phyloP scores from a whole-genome alignment of 1,140 invertebrate species.

The Chelonus insularis region DNA sequence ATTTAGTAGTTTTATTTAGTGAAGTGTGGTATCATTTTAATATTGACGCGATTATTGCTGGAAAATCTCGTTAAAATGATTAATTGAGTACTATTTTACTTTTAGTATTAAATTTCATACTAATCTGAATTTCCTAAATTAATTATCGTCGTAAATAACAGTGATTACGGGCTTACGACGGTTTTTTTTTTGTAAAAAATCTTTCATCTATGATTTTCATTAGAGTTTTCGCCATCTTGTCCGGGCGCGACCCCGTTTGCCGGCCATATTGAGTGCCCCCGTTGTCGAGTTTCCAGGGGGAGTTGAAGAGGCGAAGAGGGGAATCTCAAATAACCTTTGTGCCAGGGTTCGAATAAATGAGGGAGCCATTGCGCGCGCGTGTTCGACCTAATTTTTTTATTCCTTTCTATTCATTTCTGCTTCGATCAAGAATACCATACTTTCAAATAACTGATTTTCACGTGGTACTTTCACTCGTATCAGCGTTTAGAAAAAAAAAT shows the following conservation, averaged over 20 bases:
- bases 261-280: conserved; percentile 53
- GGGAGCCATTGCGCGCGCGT: conserved; percentile 19
- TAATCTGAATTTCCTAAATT: no score
- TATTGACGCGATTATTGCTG: no score
- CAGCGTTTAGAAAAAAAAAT: no score
- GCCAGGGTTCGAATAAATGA: conserved; percentile 18
- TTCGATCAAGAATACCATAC: no score
- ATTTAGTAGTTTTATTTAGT: no score
- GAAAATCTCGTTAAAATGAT: neutral
- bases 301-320: conserved; percentile 1
- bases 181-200: neutral
- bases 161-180: neutral
- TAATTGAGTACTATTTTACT: no score
- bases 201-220: conserved; percentile 29
- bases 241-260: conserved; percentile 43
- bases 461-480: no score
- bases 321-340: conserved; percentile 4
- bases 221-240: conserved; percentile 52
- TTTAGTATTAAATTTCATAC: no score
- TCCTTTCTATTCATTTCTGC: neutral
- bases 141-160: conserved; percentile 19
- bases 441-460: no score
- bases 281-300: conserved; percentile 44
- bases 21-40: no score
- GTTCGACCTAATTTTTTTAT: conserved; percentile 4